These are phyloP conservation scores for Portevinia maculata DNA, from an alignment of 2,888 invertebrate species.

Conservation along the genomic window DNA sequence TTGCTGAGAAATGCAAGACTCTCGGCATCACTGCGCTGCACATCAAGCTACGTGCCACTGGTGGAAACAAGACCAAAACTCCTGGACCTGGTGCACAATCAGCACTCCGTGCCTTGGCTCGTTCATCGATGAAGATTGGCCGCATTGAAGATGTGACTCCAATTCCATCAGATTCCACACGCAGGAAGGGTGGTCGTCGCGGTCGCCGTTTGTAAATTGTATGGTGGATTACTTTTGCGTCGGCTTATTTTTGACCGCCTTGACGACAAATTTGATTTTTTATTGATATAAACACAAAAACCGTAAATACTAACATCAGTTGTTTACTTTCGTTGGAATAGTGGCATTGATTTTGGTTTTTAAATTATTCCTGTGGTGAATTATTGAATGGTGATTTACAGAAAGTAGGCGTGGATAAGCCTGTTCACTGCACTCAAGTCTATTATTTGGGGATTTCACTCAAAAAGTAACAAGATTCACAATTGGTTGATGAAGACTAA, in stretches of 20 bases:
- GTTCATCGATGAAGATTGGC: conserved; percentile 99
- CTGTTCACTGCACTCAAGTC: no score
- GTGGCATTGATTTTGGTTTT: neutral
- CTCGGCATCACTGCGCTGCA: conserved; percentile 99
- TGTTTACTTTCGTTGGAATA: conserved; percentile 23
- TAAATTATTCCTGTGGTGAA: no score
- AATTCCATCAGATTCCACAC: conserved; percentile 99
- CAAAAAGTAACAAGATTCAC: no score
- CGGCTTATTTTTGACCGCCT: conserved; percentile 18
- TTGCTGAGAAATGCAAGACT: conserved; percentile 98
- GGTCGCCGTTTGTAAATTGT: conserved; percentile 97
- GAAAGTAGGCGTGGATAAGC: no score
- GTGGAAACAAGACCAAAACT: conserved; percentile 99
- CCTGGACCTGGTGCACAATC: conserved; percentile 99
- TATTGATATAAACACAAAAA: conserved; percentile 70
- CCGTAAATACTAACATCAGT: conserved; percentile 24
- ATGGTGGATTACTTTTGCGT: conserved; percentile 66
- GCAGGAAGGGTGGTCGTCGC: conserved; percentile 99
- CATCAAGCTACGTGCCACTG: conserved; percentile 98
- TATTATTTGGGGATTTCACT: no score
- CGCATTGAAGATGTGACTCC: conserved; percentile 99
- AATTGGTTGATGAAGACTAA: no score
- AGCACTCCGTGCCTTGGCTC: conserved; percentile 98
- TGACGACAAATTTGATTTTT: conserved; percentile 57
- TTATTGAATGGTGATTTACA: no score